Percentiles rank a stretch among this genome's conserved stretches.
phyloP scores from a whole-genome alignment of 92 coral and sea anemone genomes.

The Parazoanthus atlanticus region DNA sequence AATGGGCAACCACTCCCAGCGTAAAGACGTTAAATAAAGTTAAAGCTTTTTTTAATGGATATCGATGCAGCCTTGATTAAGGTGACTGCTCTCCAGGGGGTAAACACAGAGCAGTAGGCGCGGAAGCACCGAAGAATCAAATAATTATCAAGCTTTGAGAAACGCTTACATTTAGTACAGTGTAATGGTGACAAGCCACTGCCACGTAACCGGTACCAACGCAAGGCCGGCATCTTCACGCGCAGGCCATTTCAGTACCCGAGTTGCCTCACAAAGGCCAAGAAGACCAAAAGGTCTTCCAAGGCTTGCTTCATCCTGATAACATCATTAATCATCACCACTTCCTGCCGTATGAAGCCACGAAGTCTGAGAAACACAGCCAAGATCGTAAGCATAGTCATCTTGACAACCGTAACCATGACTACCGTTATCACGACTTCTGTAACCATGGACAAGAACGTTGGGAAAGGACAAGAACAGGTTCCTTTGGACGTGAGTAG shows the following conservation, averaged over 20 bases:
- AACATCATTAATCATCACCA: conserved; percentile 83
- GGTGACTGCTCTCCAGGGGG: conserved; percentile 27
- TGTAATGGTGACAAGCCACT: background rate
- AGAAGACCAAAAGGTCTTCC: background rate
- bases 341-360: conserved; percentile 82
- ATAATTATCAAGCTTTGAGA: conserved; percentile 4
- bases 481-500: background rate
- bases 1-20: too few relatives aligned
- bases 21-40: too few relatives aligned
- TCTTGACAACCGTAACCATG: conserved; percentile 52
- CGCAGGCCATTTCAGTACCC: conserved; percentile 24
- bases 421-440: conserved; percentile 38
- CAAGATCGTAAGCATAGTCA: conserved; percentile 42
- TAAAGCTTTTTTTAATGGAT: too few relatives aligned
- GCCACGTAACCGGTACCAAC: background rate
- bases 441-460: conserved; percentile 26
- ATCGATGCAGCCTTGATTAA: conserved; percentile 41
- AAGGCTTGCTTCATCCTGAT: conserved; percentile 65
- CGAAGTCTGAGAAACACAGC: conserved; percentile 50
- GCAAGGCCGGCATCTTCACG: conserved; percentile 14
- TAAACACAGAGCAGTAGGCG: conserved; percentile 46
- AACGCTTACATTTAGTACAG: conserved; percentile 5
- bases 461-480: conserved; percentile 22
- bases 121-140: conserved; percentile 28
- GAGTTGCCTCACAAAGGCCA: conserved; percentile 10